phyloP scores from a whole-genome alignment of 2,113 vertebrate species.

The Labeo catla region DNA sequence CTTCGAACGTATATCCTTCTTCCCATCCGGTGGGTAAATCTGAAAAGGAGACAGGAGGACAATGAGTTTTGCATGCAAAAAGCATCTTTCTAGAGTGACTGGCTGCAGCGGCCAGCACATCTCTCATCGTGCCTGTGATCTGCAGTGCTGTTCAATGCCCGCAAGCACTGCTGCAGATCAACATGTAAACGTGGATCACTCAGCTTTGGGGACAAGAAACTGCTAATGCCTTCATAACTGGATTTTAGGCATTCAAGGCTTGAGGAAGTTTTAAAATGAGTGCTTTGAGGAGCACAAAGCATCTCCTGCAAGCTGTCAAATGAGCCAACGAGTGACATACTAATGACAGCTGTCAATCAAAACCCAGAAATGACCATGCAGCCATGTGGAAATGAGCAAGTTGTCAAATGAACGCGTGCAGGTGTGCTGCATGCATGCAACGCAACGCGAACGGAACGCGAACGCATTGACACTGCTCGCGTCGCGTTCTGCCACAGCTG shows the following conservation, averaged over 20 bases:
- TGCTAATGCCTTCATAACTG: neutral
- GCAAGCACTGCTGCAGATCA: slow-evolving; percentile 27
- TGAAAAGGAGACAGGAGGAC: slow-evolving; percentile 61
- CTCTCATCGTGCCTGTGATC: slow-evolving; percentile 14
- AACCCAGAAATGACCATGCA: neutral
- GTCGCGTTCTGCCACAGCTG: slow-evolving; percentile 11
- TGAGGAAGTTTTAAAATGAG: neutral
- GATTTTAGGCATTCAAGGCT: too few species aligned
- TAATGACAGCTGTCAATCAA: slow-evolving; percentile 27
- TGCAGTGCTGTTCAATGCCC: slow-evolving; percentile 44
- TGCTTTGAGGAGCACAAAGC: neutral
- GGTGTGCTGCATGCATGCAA: slow-evolving; percentile 10
- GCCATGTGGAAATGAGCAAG: neutral
- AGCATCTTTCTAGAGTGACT: slow-evolving; percentile 2
- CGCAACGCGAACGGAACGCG: slow-evolving; percentile 3
- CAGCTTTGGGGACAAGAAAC: neutral
- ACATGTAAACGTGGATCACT: neutral
- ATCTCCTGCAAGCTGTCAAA: neutral
- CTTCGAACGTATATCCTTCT: slow-evolving; percentile 97
- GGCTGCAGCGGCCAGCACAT: slow-evolving; percentile 2
- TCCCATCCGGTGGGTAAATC: slow-evolving; percentile 98
- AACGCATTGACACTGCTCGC: neutral
- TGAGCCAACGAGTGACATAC: neutral
- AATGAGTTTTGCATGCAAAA: slow-evolving; percentile 29
- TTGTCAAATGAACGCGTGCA: neutral